Conservation (phyloP, 2,888 invertebrate genomes). For the Troilus luridus region DNA sequence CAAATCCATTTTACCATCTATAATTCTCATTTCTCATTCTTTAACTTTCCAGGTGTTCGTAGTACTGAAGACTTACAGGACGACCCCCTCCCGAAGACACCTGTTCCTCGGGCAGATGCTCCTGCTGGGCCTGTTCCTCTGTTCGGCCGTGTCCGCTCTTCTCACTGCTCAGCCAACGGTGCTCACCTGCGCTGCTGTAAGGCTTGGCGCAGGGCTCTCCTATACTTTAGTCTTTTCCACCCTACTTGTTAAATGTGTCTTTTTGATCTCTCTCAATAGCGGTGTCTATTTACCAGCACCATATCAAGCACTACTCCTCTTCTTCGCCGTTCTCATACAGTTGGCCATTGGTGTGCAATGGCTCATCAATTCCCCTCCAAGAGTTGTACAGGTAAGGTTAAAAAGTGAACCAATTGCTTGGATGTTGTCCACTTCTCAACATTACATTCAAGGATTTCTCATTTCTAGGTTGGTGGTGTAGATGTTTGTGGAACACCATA, state of each 20-base stretch:
- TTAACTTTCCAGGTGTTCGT: constrained; percentile 75
- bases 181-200: constrained; percentile 85
- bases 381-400: constrained; percentile 68
- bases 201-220: constrained; percentile 87
- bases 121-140: constrained; percentile 85
- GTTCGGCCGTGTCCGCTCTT: constrained; percentile 84
- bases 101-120: constrained; percentile 90
- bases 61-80: constrained; percentile 86
- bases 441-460: not conserved
- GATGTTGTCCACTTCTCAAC: not conserved
- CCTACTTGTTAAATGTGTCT: constrained; percentile 93
- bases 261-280: constrained; percentile 90
- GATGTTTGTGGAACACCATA: constrained; percentile 77
- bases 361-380: constrained; percentile 85
- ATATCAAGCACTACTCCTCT: constrained; percentile 88
- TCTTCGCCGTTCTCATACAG: constrained; percentile 93
- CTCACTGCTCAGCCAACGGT: constrained; percentile 84
- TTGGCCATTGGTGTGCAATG: constrained; percentile 88
- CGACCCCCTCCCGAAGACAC: constrained; percentile 87
- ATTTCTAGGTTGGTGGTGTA: constrained; percentile 63
- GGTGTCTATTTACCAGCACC: constrained; percentile 93
- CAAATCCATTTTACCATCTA: not conserved
- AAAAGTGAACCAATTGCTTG: not conserved
- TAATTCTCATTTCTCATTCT: not conserved
- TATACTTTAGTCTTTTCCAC: constrained; percentile 89